Conservation (phyloP, 2,888 invertebrate genomes). For the Eupithecia pulchellata region DNA sequence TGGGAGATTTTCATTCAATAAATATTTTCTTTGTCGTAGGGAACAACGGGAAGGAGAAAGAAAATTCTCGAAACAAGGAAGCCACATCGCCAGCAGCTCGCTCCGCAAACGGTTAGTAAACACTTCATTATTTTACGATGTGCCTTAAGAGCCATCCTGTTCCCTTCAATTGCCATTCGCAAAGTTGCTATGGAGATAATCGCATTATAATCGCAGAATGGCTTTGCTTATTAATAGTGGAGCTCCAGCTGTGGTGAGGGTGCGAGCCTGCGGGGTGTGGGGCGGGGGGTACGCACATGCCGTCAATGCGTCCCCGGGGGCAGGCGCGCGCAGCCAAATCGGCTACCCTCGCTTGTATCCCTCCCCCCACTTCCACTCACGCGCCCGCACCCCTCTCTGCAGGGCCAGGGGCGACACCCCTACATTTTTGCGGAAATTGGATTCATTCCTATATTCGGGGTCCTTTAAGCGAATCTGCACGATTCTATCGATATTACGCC, state of each 20-base stretch:
- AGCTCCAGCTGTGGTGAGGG: conserved; percentile 53
- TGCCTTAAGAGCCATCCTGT: conserved; percentile 7
- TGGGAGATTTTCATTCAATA: neutral
- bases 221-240: conserved; percentile 69
- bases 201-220: conserved; percentile 71
- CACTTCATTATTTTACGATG: conserved; percentile 22
- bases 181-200: conserved; percentile 67
- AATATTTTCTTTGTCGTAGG: conserved; percentile 77
- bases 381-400: conserved; percentile 65
- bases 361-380: conserved; percentile 50
- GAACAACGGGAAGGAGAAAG: conserved; percentile 89
- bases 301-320: conserved; percentile 62
- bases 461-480: conserved; percentile 47
- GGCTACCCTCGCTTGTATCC: conserved; percentile 58
- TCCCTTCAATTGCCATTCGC: conserved; percentile 38
- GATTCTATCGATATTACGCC: conserved; percentile 37
- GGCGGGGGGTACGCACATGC: conserved; percentile 60
- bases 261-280: conserved; percentile 44
- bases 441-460: conserved; percentile 65
- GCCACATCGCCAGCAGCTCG: conserved; percentile 89
- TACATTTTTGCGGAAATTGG: conserved; percentile 80
- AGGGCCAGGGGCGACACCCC: conserved; percentile 69
- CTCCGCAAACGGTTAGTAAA: conserved; percentile 86
- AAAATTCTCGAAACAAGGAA: conserved; percentile 88
- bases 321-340: conserved; percentile 57